Evolutionary conservation across 2,888 invertebrate genomes (phyloP).

Genomic region (Philereme vetulata): DNA sequence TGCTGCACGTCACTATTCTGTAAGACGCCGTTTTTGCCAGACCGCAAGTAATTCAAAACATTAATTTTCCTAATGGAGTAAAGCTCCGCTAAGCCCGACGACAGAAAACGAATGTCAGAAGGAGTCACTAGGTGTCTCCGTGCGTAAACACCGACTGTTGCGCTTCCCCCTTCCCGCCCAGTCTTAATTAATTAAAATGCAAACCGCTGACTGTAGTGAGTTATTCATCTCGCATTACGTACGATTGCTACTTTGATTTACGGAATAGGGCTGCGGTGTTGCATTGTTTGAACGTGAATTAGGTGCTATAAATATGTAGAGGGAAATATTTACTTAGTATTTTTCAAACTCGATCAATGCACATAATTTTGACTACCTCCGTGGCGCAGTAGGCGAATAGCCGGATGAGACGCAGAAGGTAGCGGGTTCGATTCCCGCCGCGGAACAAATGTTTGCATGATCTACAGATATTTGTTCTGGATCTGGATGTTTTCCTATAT

Average conservation of each 20-base stretch:
- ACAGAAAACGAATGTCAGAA: conserved; percentile 61
- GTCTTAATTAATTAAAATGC: conserved; percentile 80
- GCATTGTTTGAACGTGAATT: too few species aligned
- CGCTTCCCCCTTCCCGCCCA: conserved; percentile 48
- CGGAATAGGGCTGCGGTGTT: conserved; percentile 21
- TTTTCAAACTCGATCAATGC: too few species aligned
- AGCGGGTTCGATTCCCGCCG: too few species aligned
- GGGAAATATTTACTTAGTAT: too few species aligned
- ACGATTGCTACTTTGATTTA: conserved; percentile 61
- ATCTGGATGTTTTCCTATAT: too few species aligned
- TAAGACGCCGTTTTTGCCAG: conserved; percentile 38
- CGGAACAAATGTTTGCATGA: too few species aligned
- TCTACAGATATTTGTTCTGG: too few species aligned
- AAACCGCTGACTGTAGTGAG: conserved; percentile 68
- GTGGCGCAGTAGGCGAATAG: too few species aligned
- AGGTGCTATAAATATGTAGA: too few species aligned
- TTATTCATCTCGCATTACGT: conserved; percentile 56
- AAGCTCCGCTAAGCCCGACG: conserved; percentile 70
- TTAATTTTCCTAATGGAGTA: conserved; percentile 84
- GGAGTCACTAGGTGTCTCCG: conserved; percentile 67
- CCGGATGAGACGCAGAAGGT: too few species aligned
- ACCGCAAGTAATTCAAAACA: conserved; percentile 77
- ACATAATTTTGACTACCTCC: too few species aligned
- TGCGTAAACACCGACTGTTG: conserved; percentile 74
- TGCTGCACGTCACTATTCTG: conserved; percentile 36